These are phyloP conservation scores for Umimayanthus chanpuru DNA, from an alignment of 92 coral and sea anemone species.

Conservation along the genomic window DNA sequence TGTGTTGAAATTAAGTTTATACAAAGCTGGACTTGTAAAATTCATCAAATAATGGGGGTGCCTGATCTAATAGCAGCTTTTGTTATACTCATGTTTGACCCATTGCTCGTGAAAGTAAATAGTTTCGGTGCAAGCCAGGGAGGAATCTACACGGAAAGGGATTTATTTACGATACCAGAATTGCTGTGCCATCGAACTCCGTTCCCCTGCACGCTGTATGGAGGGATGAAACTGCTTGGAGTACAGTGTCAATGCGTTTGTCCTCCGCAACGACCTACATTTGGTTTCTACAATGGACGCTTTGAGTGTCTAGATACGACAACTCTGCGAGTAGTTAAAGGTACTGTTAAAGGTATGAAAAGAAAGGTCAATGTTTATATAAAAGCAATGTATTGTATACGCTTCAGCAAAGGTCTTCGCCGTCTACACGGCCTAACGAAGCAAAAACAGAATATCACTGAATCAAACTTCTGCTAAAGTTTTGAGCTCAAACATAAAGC, in stretches of 20 bases:
- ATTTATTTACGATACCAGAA: background rate
- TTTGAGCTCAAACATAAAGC: no score
- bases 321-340: background rate
- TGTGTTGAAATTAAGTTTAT: no score
- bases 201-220: slow-evolving; percentile 5
- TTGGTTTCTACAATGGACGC: background rate
- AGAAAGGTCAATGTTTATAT: no score
- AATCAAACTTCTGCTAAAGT: no score
- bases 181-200: background rate
- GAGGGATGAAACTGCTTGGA: background rate
- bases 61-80: background rate
- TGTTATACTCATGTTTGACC: background rate
- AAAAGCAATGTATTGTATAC: no score
- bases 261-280: background rate
- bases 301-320: background rate
- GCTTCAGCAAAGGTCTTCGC: no score
- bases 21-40: background rate
- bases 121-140: background rate
- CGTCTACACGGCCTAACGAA: no score
- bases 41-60: background rate
- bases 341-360: background rate
- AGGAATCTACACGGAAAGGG: background rate
- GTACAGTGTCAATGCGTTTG: slow-evolving; percentile 1
- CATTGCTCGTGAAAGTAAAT: background rate
- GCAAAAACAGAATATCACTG: no score